Conservation (phyloP, 2,888 invertebrate genomes). For the Apantesis nais region DNA sequence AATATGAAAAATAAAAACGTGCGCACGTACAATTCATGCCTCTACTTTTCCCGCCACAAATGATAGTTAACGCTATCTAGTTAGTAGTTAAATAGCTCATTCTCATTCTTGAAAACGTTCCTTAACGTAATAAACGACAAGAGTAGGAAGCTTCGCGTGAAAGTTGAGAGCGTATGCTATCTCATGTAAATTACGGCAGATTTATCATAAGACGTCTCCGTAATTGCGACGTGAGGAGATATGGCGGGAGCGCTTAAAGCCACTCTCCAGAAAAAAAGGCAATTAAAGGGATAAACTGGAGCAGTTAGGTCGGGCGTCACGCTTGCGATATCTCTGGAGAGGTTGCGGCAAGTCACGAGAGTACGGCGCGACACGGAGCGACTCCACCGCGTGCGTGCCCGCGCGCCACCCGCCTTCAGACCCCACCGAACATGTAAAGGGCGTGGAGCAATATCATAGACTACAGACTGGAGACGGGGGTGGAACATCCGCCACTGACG, state of each 20-base stretch:
- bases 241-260: conserved; percentile 80
- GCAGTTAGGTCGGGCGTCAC: conserved; percentile 80
- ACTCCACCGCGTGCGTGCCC: conserved; percentile 62
- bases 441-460: conserved; percentile 85
- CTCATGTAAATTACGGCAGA: conserved; percentile 86
- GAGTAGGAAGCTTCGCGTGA: conserved; percentile 82
- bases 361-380: conserved; percentile 47
- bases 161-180: conserved; percentile 86
- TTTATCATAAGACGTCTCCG: conserved; percentile 85
- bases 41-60: conserved; percentile 59
- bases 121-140: conserved; percentile 84
- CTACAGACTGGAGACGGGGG: conserved; percentile 79
- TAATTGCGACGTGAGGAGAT: conserved; percentile 86
- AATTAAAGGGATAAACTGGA: conserved; percentile 84
- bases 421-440: conserved; percentile 81
- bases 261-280: conserved; percentile 83
- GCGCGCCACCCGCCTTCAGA: conserved; percentile 66
- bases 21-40: conserved; percentile 40
- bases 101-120: conserved; percentile 83
- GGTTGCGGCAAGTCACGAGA: conserved; percentile 46
- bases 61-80: conserved; percentile 74
- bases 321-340: conserved; percentile 73
- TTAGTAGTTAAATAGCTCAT: conserved; percentile 83
- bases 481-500: conserved; percentile 81
- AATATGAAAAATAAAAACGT: conserved; percentile 48